Evolutionary conservation across 2,113 vertebrate genomes (phyloP).

Genomic region (Varanus salvator): DNA sequence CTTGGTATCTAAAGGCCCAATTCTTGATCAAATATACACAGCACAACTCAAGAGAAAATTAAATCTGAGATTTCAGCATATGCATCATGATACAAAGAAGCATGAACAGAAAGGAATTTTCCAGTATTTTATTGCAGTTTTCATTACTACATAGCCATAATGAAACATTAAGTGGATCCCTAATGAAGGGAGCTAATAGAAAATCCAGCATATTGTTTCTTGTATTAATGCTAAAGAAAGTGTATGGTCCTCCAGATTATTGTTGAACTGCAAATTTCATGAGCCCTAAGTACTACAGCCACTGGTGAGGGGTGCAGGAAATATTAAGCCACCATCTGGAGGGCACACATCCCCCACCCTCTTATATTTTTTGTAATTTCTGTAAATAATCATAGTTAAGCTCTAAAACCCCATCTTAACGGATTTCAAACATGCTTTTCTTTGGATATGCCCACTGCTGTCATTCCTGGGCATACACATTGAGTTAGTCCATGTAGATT

Average conservation of each 20-base stretch:
- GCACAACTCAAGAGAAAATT: background rate
- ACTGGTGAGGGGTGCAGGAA: too few relatives aligned
- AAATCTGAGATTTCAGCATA: background rate
- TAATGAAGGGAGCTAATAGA: background rate
- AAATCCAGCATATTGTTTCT: conserved; percentile 8
- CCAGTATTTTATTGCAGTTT: conserved; percentile 1
- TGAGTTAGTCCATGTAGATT: background rate
- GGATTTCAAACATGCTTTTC: background rate
- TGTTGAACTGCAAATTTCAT: too few relatives aligned
- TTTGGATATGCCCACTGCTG: background rate
- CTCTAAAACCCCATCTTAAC: background rate
- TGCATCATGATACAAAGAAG: background rate
- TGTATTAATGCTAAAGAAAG: background rate
- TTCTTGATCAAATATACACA: background rate
- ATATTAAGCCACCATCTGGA: too few relatives aligned
- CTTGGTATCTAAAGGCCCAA: background rate
- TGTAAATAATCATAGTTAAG: background rate
- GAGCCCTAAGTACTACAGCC: too few relatives aligned
- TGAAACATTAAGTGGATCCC: background rate
- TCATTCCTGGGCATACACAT: background rate
- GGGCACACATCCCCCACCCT: too few relatives aligned
- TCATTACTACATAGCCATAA: background rate
- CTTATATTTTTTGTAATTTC: background rate
- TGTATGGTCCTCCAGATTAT: too few relatives aligned
- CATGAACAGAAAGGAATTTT: background rate